These are phyloP conservation scores for Arvicanthis niloticus DNA, from an alignment of 2,113 vertebrate species.

Conservation along the genomic window DNA sequence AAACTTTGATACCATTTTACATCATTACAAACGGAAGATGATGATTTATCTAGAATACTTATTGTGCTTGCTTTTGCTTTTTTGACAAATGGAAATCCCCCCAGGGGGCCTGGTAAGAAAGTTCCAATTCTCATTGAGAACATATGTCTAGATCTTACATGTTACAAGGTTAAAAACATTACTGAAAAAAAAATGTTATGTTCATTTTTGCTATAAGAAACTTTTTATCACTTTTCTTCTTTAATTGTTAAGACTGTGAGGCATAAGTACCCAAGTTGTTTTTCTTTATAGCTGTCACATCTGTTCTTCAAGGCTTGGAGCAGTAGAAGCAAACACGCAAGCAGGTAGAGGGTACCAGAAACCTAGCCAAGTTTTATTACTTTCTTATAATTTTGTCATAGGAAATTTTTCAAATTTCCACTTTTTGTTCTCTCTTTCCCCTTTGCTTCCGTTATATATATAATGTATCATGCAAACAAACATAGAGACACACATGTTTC, in stretches of 20 bases:
- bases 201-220: background rate
- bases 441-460: background rate
- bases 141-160: background rate
- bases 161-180: background rate
- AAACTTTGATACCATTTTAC: background rate
- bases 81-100: background rate
- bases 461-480: too few species aligned
- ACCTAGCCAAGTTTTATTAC: background rate
- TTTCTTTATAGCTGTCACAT: background rate
- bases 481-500: too few species aligned
- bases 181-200: background rate
- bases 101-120: background rate
- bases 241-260: background rate
- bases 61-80: background rate
- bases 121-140: background rate
- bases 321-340: background rate
- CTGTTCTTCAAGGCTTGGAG: background rate
- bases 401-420: background rate
- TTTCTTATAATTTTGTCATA: too few species aligned
- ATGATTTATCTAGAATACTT: background rate
- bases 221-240: background rate
- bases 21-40: background rate
- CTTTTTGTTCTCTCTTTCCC: background rate
- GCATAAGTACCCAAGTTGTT: background rate
- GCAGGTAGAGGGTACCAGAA: background rate